Percentiles rank a stretch among this genome's conserved stretches.
phyloP scores from a whole-genome alignment of 2,113 vertebrate species.

The Grallaria varia region DNA sequence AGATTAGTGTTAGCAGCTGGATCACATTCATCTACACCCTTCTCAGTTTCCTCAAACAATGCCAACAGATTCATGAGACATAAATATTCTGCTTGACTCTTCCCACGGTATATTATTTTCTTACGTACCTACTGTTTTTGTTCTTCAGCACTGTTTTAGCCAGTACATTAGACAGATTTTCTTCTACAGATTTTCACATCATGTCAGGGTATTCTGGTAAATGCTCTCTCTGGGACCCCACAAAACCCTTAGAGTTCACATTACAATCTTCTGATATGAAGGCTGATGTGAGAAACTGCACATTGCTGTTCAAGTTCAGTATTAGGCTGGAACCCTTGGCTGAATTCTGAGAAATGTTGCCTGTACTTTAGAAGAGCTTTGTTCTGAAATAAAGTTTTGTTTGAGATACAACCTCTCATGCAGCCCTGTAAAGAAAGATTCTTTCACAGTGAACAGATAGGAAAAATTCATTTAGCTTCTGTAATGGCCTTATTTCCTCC shows the following conservation, averaged over 20 bases:
- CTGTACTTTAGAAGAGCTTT: neutral
- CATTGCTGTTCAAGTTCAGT: neutral
- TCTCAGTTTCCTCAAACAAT: neutral
- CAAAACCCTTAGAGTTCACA: neutral
- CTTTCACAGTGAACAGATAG: neutral
- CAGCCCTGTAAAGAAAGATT: neutral
- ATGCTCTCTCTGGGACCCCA: neutral
- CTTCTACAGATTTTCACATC: neutral
- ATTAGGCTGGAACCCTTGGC: neutral
- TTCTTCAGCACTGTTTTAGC: neutral
- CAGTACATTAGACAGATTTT: neutral
- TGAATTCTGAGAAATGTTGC: neutral
- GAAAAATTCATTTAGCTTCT: neutral
- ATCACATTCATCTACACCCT: neutral
- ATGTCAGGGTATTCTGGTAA: neutral
- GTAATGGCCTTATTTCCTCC: neutral
- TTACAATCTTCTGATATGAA: neutral
- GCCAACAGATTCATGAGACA: neutral
- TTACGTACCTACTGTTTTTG: neutral
- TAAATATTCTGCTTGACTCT: neutral
- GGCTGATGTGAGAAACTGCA: neutral
- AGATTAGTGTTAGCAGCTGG: neutral
- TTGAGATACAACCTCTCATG: neutral
- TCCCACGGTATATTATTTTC: neutral
- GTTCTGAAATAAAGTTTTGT: neutral